Conservation (phyloP, 2,113 vertebrate genomes). For the Illadopsis cleaveri region DNA sequence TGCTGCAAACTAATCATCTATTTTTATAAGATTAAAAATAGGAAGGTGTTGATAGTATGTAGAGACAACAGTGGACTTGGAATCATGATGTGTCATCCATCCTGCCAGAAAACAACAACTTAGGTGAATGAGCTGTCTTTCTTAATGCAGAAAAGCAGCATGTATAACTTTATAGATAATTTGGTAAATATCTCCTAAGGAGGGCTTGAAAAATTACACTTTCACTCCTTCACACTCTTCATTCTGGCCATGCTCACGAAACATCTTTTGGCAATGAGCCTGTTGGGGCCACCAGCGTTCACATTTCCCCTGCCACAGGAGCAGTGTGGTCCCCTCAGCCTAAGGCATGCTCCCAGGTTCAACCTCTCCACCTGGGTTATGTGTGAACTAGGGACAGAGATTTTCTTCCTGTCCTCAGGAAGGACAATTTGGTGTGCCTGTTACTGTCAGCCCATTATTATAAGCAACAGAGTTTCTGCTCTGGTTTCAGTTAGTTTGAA, state of each 20-base stretch:
- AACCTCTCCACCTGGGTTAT: neutral
- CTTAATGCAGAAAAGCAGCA: neutral
- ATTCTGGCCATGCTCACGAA: neutral
- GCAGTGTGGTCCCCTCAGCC: neutral
- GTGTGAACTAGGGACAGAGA: neutral
- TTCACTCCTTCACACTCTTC: fast-evolving
- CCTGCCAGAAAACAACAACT: neutral
- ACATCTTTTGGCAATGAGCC: neutral
- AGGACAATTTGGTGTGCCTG: neutral
- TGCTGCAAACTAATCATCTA: neutral
- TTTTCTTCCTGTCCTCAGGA: neutral
- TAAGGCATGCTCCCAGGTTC: neutral
- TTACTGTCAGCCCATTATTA: neutral
- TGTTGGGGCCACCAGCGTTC: neutral
- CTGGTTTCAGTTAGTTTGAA: neutral
- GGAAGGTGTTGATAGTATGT: neutral
- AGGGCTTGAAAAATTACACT: neutral
- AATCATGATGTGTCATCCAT: neutral
- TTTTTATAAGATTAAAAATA: neutral
- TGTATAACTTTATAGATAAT: neutral
- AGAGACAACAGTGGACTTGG: neutral
- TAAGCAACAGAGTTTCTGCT: neutral
- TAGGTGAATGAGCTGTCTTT: neutral
- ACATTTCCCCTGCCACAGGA: neutral
- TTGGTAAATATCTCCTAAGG: no score